These are phyloP conservation scores for Sebastes schlegelii DNA, from an alignment of 2,113 vertebrate species.

Conservation along the genomic window DNA sequence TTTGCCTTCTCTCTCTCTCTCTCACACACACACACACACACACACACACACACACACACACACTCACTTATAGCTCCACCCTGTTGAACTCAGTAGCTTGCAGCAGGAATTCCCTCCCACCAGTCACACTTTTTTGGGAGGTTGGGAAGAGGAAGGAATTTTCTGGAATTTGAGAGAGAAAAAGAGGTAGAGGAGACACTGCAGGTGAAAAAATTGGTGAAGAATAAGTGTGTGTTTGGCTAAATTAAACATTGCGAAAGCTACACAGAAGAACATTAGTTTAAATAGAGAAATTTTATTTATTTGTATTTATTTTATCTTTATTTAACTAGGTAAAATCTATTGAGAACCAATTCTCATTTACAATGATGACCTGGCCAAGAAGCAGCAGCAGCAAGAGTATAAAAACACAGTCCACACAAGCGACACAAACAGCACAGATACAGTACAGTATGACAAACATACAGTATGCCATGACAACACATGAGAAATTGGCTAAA, in stretches of 20 bases:
- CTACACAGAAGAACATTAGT: background rate
- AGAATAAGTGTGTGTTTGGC: background rate
- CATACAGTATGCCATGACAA: too few species aligned
- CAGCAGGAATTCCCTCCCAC: conserved; percentile 52
- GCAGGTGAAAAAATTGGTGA: background rate
- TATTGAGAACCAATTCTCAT: too few species aligned
- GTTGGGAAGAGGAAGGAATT: conserved; percentile 16
- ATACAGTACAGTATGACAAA: too few species aligned
- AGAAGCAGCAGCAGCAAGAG: too few species aligned
- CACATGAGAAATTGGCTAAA: too few species aligned
- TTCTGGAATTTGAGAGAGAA: conserved; percentile 60
- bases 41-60: conserved; percentile 37
- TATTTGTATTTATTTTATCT: too few species aligned
- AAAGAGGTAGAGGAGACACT: background rate
- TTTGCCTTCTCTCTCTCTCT: background rate
- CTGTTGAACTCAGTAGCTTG: conserved; percentile 45
- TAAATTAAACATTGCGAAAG: background rate
- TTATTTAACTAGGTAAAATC: too few species aligned
- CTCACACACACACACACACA: background rate
- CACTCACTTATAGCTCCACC: conserved; percentile 58
- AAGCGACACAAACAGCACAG: too few species aligned
- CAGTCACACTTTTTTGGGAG: conserved; percentile 21
- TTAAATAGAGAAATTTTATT: background rate
- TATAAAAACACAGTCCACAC: too few species aligned
- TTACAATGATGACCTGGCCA: too few species aligned